Evolutionary conservation across 2,113 vertebrate species (phyloP), one percentile per base, ranked within the genome.

Genomic region (Tetraodon nigroviridis): DNA sequence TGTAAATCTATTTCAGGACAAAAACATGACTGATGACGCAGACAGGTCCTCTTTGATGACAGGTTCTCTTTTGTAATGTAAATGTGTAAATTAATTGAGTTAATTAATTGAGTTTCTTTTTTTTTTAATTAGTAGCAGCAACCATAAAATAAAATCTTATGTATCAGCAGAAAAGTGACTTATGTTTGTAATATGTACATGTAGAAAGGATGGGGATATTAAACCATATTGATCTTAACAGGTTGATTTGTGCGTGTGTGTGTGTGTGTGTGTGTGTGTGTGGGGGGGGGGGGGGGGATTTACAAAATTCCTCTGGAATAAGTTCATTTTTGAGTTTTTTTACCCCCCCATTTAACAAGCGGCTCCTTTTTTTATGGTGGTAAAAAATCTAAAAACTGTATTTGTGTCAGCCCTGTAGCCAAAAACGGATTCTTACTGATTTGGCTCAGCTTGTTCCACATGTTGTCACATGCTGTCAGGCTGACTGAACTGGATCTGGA

Each of bases 301-400:
- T 37, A 37, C 8, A 1, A 11, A 1, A 20, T n/a, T 47, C 63
- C 20, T 41, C 7, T 58, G 29, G n/a, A 46, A 18, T 44, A 6
- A 14, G 19, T 46, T 18, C 32, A 44, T 50, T 32, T 18, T 21
- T 20, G 32, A 20, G 61, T 67, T 55, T 67, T 62, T 46, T 0
- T 7, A 11, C 61, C 55, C 47, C 50, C 68, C 60, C 65, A 49
- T 60, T 59, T 57, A 76, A 75, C 75, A 85, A 63, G n/a, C 58
- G 66, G 16, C 51, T 65, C 27, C 48, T 69, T 64, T 75, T 40
- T 40, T 55, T 52, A 22, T 21, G 54, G 73, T 7, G 55, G 73
- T 71, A 71, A 83, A 61, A 80, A 74, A 83, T 79, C 74, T 81
- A 78, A 76, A 71, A n/a, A 41, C 61, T 65, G 29, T 21, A 45